Evolutionary conservation across 2,797 vertebrate species (phyloP), one percentile per base, ranked within the genome.

Genomic region (Zenarchopterus dispar): DNA sequence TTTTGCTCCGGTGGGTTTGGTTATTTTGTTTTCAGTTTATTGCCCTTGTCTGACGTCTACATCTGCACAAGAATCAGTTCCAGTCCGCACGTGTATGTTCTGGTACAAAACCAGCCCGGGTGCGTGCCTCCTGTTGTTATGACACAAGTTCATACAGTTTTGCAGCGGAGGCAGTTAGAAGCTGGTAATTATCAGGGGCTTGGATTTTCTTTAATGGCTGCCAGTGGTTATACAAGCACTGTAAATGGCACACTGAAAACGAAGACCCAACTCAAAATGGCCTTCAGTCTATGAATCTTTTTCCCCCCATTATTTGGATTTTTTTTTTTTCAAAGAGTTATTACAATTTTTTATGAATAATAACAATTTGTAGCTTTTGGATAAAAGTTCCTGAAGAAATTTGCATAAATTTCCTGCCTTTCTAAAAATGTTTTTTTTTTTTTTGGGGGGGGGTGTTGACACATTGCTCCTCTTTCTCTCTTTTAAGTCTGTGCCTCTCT

Each of bases 221-320:
- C 81, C 84, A 70, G 78, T 77, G 84, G 78, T 87, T 82, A 74
- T 72, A 86, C 57, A 76, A 81, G 82, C 88, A 91, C 89, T 88
- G 82, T 84, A 86, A 86, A 76, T 68, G 77, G 78, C 81, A 84
- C 75, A 85, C 75, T 86, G 73, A 81, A 86, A 74, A 87, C 79
- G 80, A 84, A 90, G 67, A 83, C 80, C 56, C 47, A 41, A 83
- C 50, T 77, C 67, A 64, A 83, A 89, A 91, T 91, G 86, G 90
- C 91, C 90, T 93, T 93, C 84, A 85, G 80, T 85, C 84, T 80
- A 88, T 87, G 89, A 93, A 93, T 93, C 90, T 93, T 90, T 88
- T 78, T 72, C 21, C 21, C 15, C 62, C 65, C 21, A 82, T 82
- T 77, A 73, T 76, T 74, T 82, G 52, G 8, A 7, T 45, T 45